These are phyloP conservation scores for Platycnemis pennipes DNA, from an alignment of 2,888 invertebrate species.

Conservation along the genomic window DNA sequence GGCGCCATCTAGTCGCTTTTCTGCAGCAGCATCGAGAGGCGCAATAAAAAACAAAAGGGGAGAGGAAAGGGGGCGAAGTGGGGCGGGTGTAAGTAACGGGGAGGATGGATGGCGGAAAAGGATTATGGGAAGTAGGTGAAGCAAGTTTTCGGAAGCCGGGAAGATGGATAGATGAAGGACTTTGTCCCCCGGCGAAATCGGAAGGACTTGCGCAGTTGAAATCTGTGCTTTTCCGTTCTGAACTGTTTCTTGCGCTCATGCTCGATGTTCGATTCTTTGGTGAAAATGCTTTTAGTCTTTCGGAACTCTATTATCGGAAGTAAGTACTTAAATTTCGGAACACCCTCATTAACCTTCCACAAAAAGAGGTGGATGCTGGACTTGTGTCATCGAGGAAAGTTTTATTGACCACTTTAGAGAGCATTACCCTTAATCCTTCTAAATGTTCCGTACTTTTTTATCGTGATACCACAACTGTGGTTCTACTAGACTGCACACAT, in stretches of 20 bases:
- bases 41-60: constrained; percentile 34
- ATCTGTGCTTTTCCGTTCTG: neutral
- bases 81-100: neutral
- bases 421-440: no score
- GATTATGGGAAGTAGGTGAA: constrained; percentile 23
- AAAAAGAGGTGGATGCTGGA: no score
- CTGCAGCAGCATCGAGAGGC: constrained; percentile 44
- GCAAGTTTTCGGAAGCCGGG: neutral
- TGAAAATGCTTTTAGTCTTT: neutral
- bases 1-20: constrained; percentile 51
- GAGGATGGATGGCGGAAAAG: constrained; percentile 10
- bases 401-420: no score
- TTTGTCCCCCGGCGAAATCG: neutral
- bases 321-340: no score
- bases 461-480: no score
- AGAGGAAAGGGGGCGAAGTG: neutral
- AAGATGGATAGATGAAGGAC: neutral
- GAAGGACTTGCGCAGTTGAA: neutral
- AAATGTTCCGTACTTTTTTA: no score
- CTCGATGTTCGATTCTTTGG: neutral
- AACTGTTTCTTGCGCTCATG: neutral
- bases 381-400: no score
- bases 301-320: no score
- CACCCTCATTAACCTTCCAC: no score
- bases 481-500: no score